Evolutionary conservation across 1,140 invertebrate species (phyloP), one percentile per base, ranked within the genome.

Genomic region (Pissodes strobi): DNA sequence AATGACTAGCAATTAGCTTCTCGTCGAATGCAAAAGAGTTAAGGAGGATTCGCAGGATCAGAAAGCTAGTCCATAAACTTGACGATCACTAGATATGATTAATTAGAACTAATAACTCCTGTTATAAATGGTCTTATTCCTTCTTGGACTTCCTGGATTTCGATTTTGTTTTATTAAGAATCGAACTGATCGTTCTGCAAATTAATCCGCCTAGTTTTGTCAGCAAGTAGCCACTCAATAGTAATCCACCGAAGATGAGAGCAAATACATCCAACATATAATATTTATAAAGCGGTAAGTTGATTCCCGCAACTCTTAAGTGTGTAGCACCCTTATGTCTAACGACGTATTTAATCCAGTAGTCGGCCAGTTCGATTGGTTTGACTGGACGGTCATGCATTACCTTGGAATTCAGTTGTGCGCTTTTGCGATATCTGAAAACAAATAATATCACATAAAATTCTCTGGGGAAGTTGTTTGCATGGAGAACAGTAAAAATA

Each of bases 261-360:
- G 18, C 56, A 5, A 70, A 30, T 68, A 71, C 64, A 75, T 78
- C 67, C 0, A 83, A 13, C 39, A 83, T 68, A n/a, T 72, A 59
- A 18, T 78, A 53, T 69, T 83, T 74, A 74, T 43, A 43, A 5
- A 43, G n/a, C 3, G 39, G 39, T 43, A 87, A 69, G 37, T 86
- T 74, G 48, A 76, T 72, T 0, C 79, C 77, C 2, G 78, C 60
- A 2, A 81, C 79, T 38, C 81, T 77, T 0, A 87, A 70, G 38
- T 80, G 81, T 1, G 73, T 69, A 1, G 80, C 78, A 30, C 82
- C 79, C 2, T 82, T 79, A 70, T 88, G 87, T 8, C 87, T 79
- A 0, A 83, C 78, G 0, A 89, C 80, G 63, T 89, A 85, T 73
- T 91, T 88, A 0, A 83, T 80, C 86, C 88, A 90, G 76, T 83